These are phyloP conservation scores for Hycleus phaleratus DNA, from an alignment of 1,140 invertebrate genomes.

Conservation along the genomic window DNA sequence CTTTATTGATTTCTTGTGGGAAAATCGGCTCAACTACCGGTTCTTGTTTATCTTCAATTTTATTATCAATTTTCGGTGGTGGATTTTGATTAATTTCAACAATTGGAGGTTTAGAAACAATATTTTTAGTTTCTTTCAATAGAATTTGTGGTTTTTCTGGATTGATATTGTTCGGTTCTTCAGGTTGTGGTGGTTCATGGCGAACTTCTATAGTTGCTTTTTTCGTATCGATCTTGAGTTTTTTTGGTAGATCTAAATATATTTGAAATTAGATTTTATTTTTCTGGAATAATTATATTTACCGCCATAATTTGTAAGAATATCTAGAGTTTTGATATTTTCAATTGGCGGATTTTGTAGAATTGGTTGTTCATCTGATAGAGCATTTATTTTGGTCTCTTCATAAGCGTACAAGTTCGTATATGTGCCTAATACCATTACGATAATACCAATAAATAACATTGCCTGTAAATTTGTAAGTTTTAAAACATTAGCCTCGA, in stretches of 20 bases:
- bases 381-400: slow-evolving; percentile 6
- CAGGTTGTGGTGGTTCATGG: slow-evolving; percentile 47
- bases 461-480: slow-evolving; percentile 51
- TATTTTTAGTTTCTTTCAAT: not conserved
- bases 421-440: slow-evolving; percentile 80
- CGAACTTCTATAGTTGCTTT: slow-evolving; percentile 34
- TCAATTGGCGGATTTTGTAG: slow-evolving; percentile 1
- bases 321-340: not conserved
- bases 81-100: slow-evolving; percentile 5
- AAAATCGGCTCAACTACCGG: slow-evolving; percentile 7
- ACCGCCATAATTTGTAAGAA: too few species aligned
- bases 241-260: not conserved
- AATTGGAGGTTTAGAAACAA: not conserved
- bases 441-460: slow-evolving; percentile 64
- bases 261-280: too few species aligned
- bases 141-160: too few species aligned
- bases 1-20: slow-evolving; percentile 2
- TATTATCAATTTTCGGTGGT: slow-evolving; percentile 6
- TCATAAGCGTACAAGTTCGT: slow-evolving; percentile 74
- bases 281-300: too few species aligned
- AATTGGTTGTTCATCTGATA: slow-evolving; percentile 23
- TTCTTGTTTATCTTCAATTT: slow-evolving; percentile 2
- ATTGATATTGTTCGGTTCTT: slow-evolving; percentile 34
- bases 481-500: slow-evolving; percentile 8
- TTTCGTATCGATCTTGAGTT: not conserved